phyloP scores from a whole-genome alignment of 2,113 vertebrate species.

The Empidonax traillii region DNA sequence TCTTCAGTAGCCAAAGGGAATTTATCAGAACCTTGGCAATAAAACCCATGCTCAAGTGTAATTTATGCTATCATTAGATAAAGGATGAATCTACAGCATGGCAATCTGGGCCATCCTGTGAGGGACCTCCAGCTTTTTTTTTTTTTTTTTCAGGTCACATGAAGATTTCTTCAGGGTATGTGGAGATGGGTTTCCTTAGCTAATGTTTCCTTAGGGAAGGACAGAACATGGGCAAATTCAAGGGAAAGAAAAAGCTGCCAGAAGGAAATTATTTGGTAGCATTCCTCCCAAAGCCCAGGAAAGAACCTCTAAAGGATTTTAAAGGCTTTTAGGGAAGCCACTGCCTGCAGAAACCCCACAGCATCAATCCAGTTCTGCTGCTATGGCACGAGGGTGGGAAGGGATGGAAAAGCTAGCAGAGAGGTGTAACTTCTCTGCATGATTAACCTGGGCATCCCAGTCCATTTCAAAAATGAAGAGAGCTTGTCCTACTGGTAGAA shows the following conservation, averaged over 20 bases:
- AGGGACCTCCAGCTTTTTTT: neutral
- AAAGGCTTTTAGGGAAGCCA: neutral
- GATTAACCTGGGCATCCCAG: neutral
- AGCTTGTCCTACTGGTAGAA: neutral
- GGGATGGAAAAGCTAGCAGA: neutral
- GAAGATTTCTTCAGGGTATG: neutral
- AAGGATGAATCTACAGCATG: neutral
- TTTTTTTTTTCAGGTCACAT: neutral
- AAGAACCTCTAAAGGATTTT: neutral
- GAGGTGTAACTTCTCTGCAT: rapidly evolving
- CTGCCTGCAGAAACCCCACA: neutral
- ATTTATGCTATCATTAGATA: neutral
- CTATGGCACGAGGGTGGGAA: neutral
- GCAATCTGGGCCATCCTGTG: neutral
- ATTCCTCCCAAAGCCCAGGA: neutral
- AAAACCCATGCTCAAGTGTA: neutral
- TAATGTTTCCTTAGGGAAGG: neutral
- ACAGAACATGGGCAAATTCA: neutral
- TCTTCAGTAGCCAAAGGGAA: neutral
- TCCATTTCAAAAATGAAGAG: neutral
- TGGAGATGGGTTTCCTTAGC: neutral
- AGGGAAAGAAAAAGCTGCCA: neutral
- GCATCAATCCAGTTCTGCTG: neutral
- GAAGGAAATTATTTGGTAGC: neutral
- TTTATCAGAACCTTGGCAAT: neutral